phyloP scores from a whole-genome alignment of 2,797 vertebrate species.

The Notoglanidium macrostoma region DNA sequence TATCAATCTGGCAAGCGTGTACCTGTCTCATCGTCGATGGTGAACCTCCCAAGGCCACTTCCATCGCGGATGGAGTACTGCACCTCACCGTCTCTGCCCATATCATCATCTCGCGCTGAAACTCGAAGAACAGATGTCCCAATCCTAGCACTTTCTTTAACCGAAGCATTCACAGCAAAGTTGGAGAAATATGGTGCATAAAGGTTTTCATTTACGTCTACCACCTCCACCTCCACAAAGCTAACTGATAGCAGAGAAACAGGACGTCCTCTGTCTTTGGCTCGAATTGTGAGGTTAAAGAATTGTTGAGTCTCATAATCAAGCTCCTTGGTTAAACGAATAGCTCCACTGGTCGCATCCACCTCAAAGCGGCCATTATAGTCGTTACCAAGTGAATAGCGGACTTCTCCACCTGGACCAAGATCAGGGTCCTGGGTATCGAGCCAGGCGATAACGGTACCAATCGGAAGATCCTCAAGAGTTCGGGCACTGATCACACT shows the following conservation, averaged over 20 bases:
- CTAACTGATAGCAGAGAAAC: constrained; percentile 92
- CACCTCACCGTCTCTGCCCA: constrained; percentile 91
- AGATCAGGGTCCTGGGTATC: constrained; percentile 94
- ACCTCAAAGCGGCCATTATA: constrained; percentile 92
- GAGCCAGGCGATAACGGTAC: constrained; percentile 93
- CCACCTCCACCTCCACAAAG: constrained; percentile 92
- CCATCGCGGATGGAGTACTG: constrained; percentile 95
- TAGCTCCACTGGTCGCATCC: constrained; percentile 87
- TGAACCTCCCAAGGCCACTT: constrained; percentile 92
- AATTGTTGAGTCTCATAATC: constrained; percentile 96
- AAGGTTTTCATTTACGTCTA: constrained; percentile 97
- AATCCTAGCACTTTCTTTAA: constrained; percentile 89
- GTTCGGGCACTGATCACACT: constrained; percentile 86
- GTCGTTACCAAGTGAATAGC: constrained; percentile 88
- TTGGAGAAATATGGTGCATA: constrained; percentile 89
- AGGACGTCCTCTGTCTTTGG: constrained; percentile 92
- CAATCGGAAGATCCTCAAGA: constrained; percentile 91
- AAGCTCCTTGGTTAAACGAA: constrained; percentile 89
- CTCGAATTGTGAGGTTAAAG: constrained; percentile 92
- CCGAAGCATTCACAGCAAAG: constrained; percentile 85
- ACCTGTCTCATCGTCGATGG: constrained; percentile 95
- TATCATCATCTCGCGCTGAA: constrained; percentile 86
- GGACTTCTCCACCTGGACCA: constrained; percentile 90
- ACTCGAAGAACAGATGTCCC: constrained; percentile 92
- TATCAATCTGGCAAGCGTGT: constrained; percentile 59